These are phyloP conservation scores for Forbesichthys papilliferus DNA, from an alignment of 2,113 vertebrate genomes.

Conservation along the genomic window DNA sequence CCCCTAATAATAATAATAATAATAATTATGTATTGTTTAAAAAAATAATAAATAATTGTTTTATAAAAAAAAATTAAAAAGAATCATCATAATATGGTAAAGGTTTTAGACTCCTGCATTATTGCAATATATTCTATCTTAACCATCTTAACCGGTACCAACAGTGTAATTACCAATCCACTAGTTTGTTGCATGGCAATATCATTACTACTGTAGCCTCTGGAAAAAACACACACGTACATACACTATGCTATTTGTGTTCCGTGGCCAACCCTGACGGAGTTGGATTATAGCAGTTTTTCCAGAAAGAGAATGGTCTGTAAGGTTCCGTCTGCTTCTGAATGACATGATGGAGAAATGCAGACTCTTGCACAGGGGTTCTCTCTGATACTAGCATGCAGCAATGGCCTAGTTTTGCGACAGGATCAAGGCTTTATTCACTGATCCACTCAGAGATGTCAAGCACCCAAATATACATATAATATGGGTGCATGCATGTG, in stretches of 20 bases:
- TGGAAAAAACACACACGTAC: conserved; percentile 11
- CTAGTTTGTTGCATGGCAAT: conserved; percentile 25
- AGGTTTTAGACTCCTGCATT: background rate
- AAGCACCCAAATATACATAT: conserved; percentile 29
- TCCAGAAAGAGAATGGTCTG: conserved; percentile 25
- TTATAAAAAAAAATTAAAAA: no score
- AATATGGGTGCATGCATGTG: conserved; percentile 26
- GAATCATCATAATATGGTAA: conserved; percentile 2
- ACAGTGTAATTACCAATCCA: conserved; percentile 11
- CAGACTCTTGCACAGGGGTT: conserved; percentile 34
- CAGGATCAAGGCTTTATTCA: conserved; percentile 72
- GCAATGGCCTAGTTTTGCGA: conserved; percentile 70
- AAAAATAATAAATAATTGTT: no score
- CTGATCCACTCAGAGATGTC: conserved; percentile 74
- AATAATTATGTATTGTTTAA: background rate
- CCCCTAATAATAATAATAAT: conserved; percentile 3
- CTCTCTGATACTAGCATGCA: conserved; percentile 37
- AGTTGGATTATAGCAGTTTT: no score
- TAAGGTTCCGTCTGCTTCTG: conserved; percentile 27
- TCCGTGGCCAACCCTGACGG: conserved; percentile 21
- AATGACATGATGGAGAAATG: conserved; percentile 36
- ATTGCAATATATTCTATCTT: conserved; percentile 14
- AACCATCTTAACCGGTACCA: conserved; percentile 28
- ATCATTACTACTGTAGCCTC: conserved; percentile 14
- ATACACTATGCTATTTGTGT: conserved; percentile 22